These are phyloP conservation scores for Mastigias papua DNA, from an alignment of 30 jellyfish, hydroid and myxozoan genomes.

Conservation along the genomic window DNA sequence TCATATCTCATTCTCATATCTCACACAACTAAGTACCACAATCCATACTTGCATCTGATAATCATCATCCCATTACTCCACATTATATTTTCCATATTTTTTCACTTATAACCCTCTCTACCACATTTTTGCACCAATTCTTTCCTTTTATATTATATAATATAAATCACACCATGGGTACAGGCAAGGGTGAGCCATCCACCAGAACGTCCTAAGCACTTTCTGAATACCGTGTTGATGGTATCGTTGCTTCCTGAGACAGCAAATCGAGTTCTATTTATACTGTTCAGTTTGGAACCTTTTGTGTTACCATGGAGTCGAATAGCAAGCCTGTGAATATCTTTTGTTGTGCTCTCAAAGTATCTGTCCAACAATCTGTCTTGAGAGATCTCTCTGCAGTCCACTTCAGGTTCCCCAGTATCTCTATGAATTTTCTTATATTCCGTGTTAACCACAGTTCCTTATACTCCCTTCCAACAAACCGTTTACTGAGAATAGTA, in stretches of 20 bases:
- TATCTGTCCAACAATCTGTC: constrained; percentile 41
- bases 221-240: constrained; percentile 43
- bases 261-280: constrained; percentile 26
- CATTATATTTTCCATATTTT: no score
- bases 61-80: no score
- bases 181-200: constrained; percentile 68
- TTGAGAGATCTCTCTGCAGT: constrained; percentile 48
- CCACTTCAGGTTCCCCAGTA: constrained; percentile 23
- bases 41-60: no score
- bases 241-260: no score
- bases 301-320: constrained; percentile 10
- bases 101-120: no score
- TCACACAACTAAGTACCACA: no score
- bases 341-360: constrained; percentile 5
- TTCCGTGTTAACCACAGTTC: constrained; percentile 37
- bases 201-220: constrained; percentile 52
- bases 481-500: no score
- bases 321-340: constrained; percentile 33
- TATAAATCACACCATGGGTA: constrained; percentile 50
- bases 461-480: no score
- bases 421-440: constrained; percentile 21
- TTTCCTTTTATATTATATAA: no score
- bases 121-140: no score
- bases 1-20: no score
- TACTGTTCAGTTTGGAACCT: constrained; percentile 44